Conservation (phyloP, 2,113 vertebrate species). For the Australoheros scitulus region DNA sequence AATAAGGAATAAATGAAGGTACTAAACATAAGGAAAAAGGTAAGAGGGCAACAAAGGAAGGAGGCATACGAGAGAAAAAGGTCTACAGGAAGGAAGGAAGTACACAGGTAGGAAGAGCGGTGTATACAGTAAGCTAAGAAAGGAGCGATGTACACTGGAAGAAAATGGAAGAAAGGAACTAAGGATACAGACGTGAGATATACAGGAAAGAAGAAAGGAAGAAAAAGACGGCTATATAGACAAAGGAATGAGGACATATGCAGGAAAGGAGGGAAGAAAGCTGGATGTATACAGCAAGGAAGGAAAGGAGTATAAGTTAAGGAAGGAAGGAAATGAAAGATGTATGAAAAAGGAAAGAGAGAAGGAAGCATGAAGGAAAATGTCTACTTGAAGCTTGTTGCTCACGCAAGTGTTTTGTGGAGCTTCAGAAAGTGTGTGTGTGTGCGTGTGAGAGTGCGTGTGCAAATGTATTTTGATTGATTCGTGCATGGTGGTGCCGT, state of each 20-base stretch:
- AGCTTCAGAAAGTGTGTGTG: background rate
- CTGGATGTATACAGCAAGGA: background rate
- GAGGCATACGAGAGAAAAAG: no score
- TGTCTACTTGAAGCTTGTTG: no score
- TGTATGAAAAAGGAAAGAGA: no score
- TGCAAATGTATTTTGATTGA: slow-evolving; percentile 14
- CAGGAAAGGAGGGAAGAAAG: background rate
- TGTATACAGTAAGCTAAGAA: no score
- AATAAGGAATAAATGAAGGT: no score
- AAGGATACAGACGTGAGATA: background rate
- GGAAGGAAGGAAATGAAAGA: no score
- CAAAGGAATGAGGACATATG: background rate
- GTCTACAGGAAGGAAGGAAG: no score
- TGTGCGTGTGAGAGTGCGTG: slow-evolving; percentile 13
- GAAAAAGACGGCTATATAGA: no score
- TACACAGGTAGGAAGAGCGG: background rate
- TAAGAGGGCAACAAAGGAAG: no score
- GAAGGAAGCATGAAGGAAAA: background rate
- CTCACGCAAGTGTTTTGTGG: background rate
- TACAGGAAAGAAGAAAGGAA: background rate
- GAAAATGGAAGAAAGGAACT: background rate
- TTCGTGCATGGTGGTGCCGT: background rate
- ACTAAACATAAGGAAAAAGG: no score
- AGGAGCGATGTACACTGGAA: background rate
- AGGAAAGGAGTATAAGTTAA: background rate